Evolutionary conservation across 1,140 invertebrate species (phyloP), one percentile per base, ranked within the genome.

Genomic region (Halictus rubicundus): DNA sequence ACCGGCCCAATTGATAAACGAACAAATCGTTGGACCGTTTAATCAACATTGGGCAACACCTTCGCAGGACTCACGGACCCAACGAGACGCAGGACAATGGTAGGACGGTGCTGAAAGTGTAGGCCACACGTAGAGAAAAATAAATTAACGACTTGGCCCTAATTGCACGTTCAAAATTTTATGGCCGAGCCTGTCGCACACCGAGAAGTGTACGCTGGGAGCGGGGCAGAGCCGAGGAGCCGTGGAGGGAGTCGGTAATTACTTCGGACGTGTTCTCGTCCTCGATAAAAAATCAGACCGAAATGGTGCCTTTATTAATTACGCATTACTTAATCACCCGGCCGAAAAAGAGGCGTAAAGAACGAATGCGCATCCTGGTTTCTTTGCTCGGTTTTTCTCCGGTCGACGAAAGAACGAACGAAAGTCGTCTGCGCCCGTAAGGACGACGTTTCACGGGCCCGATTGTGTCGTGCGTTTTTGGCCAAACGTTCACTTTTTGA

Each of bases 131-230:
- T 85, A 80, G 72, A 86, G 81, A 83, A 86, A 86, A 86, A 86
- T 86, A 86, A 86, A 86, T 86, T 86, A 86, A 86, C 85, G 85
- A 86, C 69, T 70, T 83, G 84, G 85, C 73, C 84, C 84, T 86
- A 86, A 86, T 86, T 86, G 85, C 81, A 86, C 84, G 85, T 86
- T 86, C 73, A 80, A 73, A 86, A 83, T 86, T 86, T 86, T 86
- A 86, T 73, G 81, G 77, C 73, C 69, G 77, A 83, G 60, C 83
- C 80, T 80, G 83, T 85, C 80, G 73, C 83, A 83, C 72, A 54
- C 71, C 63, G 60, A n/a, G 80, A 84, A 73, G 71, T 54, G 68
- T 75, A 75, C 81, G 68, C 46, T 71, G 52, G 23, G 16, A 16
- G 21, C 16, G 39, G 21, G 42, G 49, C 7, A 21, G 37, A 10